Conservation (phyloP, 35 echinoderm and acorn worm genomes). For the Heliocidaris tuberculata region DNA sequence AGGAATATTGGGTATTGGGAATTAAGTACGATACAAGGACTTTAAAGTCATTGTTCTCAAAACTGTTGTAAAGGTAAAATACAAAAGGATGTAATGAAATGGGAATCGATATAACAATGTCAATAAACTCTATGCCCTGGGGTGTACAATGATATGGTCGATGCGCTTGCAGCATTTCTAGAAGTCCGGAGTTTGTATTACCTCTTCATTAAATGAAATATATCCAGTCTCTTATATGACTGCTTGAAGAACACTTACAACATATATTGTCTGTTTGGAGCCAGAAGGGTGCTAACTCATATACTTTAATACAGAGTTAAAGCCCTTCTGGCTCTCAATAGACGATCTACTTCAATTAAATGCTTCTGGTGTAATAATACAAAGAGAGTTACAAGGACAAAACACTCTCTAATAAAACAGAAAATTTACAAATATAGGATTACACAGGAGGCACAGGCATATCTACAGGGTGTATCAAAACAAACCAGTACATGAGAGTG, state of each 20-base stretch:
- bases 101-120: constrained; percentile 3
- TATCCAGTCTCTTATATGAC: not conserved
- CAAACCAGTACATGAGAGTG: too few species aligned
- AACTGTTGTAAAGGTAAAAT: not conserved
- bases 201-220: not conserved
- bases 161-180: not conserved
- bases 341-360: not conserved
- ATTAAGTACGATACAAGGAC: not conserved
- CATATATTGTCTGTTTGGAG: too few species aligned
- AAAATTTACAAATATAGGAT: too few species aligned
- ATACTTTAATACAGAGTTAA: too few species aligned
- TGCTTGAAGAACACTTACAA: not conserved
- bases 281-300: too few species aligned
- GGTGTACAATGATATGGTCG: not conserved
- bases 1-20: too few species aligned
- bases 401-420: too few species aligned
- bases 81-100: not conserved
- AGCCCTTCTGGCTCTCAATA: too few species aligned
- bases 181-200: not conserved
- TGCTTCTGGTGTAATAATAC: not conserved
- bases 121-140: not conserved
- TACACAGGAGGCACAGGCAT: too few species aligned
- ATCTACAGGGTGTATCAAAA: too few species aligned
- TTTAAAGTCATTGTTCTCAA: not conserved
- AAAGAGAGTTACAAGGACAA: not conserved